phyloP scores from a whole-genome alignment of 2,888 invertebrate species.

The Mantis religiosa region DNA sequence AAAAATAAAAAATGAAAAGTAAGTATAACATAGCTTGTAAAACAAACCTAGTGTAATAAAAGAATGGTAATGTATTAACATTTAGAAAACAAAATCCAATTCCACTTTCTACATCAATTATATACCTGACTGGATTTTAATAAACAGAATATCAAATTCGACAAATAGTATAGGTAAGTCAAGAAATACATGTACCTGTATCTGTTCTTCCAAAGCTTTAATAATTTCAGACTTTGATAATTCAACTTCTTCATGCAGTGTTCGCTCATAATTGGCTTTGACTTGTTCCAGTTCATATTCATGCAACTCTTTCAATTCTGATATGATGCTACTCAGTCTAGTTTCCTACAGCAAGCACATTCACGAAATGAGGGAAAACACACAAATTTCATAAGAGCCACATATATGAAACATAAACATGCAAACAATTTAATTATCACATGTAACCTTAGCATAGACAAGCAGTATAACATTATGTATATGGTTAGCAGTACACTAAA shows the following conservation, averaged over 20 bases:
- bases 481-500: neutral
- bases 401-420: neutral
- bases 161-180: neutral
- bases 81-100: no score
- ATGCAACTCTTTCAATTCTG: neutral
- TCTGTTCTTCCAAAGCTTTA: conserved; percentile 64
- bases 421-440: neutral
- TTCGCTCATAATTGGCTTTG: conserved; percentile 40
- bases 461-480: neutral
- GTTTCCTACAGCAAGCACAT: conserved; percentile 10
- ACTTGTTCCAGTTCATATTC: conserved; percentile 40
- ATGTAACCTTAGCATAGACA: neutral
- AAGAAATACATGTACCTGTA: conserved; percentile 54
- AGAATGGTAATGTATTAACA: no score
- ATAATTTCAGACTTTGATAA: conserved; percentile 65
- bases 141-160: no score
- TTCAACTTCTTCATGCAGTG: conserved; percentile 57
- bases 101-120: no score
- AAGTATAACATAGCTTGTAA: no score
- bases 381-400: neutral
- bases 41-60: no score
- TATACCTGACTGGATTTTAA: no score
- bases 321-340: neutral
- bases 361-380: neutral
- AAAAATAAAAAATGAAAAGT: no score